A percentile compares a stretch with the other conserved stretches of the same genome.
These are phyloP conservation scores for Polyommatus iphigenia DNA, from an alignment of 2,888 invertebrate species.

Conservation along the genomic window DNA sequence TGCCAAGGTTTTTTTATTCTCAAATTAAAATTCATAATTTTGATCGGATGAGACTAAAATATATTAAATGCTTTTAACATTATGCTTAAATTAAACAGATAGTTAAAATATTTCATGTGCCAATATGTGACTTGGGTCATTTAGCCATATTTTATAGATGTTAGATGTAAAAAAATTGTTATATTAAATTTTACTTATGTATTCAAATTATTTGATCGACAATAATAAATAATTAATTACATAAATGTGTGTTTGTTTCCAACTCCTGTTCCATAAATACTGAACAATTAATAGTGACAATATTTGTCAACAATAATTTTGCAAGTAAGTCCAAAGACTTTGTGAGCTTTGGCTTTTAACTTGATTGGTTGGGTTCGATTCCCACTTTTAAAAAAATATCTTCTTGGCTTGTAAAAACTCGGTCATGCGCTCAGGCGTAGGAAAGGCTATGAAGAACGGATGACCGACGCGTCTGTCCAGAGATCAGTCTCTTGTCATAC, in stretches of 20 bases:
- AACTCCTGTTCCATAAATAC: neutral
- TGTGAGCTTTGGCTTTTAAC: no score
- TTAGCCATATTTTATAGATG: conserved; percentile 75
- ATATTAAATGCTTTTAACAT: conserved; percentile 47
- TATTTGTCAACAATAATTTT: no score
- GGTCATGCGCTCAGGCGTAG: no score
- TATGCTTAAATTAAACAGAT: conserved; percentile 52
- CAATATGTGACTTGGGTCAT: conserved; percentile 66
- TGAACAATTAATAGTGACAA: no score
- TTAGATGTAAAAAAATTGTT: conserved; percentile 64
- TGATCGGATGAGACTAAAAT: conserved; percentile 32
- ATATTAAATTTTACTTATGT: conserved; percentile 68
- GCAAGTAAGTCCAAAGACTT: no score
- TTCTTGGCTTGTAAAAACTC: no score
- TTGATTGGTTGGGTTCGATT: no score
- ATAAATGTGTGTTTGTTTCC: conserved; percentile 44
- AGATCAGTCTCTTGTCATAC: no score
- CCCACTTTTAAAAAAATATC: no score
- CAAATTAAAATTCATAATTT: neutral
- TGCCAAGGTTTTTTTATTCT: neutral
- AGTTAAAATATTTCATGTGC: conserved; percentile 66
- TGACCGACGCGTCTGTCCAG: no score
- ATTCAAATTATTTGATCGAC: conserved; percentile 68
- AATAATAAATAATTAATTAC: conserved; percentile 72
- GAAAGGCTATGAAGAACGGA: no score